Conservation (phyloP, 35 echinoderm and acorn worm genomes). For the Lytechinus pictus region DNA sequence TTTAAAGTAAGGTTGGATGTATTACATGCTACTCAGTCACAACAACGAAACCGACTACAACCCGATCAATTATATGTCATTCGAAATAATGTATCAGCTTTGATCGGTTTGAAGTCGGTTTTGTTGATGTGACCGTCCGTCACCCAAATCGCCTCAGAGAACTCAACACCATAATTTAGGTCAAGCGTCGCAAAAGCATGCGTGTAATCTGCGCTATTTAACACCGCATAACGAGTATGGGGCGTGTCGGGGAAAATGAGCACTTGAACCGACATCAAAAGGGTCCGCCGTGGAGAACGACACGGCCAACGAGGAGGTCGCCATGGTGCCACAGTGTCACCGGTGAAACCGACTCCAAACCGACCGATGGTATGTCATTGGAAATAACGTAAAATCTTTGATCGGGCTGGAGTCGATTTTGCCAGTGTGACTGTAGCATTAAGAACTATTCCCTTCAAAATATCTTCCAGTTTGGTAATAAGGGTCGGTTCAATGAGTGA, state of each 20-base stretch:
- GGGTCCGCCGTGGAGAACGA: not conserved
- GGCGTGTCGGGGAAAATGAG: not conserved
- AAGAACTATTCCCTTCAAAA: not conserved
- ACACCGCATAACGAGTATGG: not conserved
- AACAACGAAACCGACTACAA: no score
- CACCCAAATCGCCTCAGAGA: not conserved
- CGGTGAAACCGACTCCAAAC: no score
- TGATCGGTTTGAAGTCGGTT: no score
- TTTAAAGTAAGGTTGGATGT: no score
- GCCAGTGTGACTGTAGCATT: no score
- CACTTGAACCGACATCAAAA: slow-evolving; percentile 42
- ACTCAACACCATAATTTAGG: not conserved
- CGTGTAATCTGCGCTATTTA: not conserved
- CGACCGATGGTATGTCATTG: no score
- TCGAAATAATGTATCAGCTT: not conserved
- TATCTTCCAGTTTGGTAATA: not conserved
- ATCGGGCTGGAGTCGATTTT: no score
- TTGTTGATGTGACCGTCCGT: no score
- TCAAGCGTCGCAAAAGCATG: not conserved
- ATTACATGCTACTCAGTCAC: no score
- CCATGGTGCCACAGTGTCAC: not conserved
- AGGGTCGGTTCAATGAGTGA: not conserved
- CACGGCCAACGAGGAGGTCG: not conserved
- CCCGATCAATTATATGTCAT: not conserved
- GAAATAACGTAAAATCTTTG: no score